Evolutionary conservation across 2,113 vertebrate species (phyloP).

Genomic region (Chauna torquata): DNA sequence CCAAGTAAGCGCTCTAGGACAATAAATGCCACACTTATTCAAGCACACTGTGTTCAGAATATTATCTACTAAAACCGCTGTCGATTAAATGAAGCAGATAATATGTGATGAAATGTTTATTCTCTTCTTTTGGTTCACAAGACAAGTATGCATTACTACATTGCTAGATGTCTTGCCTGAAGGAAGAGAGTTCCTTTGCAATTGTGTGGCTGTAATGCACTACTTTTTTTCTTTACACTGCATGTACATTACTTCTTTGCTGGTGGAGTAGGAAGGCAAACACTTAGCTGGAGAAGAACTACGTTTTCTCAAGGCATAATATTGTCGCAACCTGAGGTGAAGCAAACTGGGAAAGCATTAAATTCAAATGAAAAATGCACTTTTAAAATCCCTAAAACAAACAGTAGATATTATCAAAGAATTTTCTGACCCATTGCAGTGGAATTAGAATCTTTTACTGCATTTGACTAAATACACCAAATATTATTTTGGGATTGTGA

Average conservation of each 20-base stretch:
- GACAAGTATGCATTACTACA: conserved; percentile 23
- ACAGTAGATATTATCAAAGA: background rate
- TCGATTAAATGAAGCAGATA: conserved; percentile 72
- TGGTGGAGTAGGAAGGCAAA: background rate
- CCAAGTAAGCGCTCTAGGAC: conserved; percentile 35
- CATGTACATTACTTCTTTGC: background rate
- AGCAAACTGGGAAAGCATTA: background rate
- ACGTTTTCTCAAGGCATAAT: conserved; percentile 1
- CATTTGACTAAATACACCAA: background rate
- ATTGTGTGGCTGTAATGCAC: background rate
- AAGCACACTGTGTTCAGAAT: conserved; percentile 45
- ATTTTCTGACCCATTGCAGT: background rate
- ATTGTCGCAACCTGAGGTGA: background rate
- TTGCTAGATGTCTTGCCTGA: background rate
- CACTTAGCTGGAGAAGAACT: background rate
- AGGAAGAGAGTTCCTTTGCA: conserved; percentile 23
- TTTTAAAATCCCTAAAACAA: background rate
- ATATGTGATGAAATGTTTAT: conserved; percentile 69
- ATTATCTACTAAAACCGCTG: conserved; percentile 61
- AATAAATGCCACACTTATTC: conserved; percentile 57
- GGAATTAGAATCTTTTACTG: background rate
- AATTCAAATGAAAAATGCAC: background rate
- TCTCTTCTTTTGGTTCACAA: conserved; percentile 43
- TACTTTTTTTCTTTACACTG: background rate
- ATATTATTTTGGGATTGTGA: background rate